A percentile compares a stretch with the other conserved stretches of the same genome.
Evolutionary conservation across 2,797 vertebrate species (phyloP).

Genomic region (Amblyraja radiata): DNA sequence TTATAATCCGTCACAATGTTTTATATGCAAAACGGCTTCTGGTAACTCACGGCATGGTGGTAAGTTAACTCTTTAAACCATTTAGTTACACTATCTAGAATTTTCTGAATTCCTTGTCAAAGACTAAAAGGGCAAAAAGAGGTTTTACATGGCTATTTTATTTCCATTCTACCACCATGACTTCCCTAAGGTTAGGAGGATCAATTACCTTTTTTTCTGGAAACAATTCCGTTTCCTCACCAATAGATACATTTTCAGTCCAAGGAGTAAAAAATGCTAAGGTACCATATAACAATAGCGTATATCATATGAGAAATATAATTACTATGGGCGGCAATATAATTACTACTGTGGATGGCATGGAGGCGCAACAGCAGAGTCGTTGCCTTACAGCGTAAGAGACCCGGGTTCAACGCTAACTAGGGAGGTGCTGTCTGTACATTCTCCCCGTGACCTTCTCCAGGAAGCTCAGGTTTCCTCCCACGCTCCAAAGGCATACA

Average conservation of each 20-base stretch:
- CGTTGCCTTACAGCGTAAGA: too few species aligned
- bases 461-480: too few species aligned
- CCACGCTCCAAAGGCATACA: too few species aligned
- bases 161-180: too few species aligned
- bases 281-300: background rate
- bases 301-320: background rate
- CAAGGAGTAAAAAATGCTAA: background rate
- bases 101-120: background rate
- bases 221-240: background rate
- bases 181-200: too few species aligned
- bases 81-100: background rate
- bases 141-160: too few species aligned
- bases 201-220: background rate
- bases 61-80: background rate
- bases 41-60: background rate
- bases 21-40: background rate
- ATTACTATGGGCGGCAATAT: too few species aligned
- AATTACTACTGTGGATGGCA: background rate
- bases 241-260: background rate
- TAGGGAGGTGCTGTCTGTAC: too few species aligned
- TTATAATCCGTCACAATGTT: background rate
- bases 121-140: too few species aligned
- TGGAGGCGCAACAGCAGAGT: too few species aligned
- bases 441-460: too few species aligned
- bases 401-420: too few species aligned